A percentile compares a stretch with the other conserved stretches of the same genome.
phyloP scores from a whole-genome alignment of 1,140 invertebrate species.

The Akabosia matsudoensis region DNA sequence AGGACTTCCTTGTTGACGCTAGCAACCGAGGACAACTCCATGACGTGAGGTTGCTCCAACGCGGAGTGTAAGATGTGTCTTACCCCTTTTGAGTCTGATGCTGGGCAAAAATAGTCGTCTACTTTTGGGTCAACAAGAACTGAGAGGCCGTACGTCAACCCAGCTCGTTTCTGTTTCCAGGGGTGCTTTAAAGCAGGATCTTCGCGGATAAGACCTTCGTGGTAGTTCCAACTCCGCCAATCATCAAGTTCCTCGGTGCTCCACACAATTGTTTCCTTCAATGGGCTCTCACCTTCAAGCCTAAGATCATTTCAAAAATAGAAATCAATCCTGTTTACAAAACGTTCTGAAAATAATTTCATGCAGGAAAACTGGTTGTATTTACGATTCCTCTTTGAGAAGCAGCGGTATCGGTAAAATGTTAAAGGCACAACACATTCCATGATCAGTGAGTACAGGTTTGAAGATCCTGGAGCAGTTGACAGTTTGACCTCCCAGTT shows the following conservation, averaged over 20 bases:
- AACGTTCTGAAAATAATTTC: neutral
- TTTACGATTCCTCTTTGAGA: neutral
- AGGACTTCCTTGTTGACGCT: neutral
- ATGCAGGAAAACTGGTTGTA: neutral
- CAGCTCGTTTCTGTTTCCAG: conserved; percentile 18
- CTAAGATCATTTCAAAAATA: neutral
- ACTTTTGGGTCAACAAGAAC: conserved; percentile 30
- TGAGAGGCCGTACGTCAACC: conserved; percentile 25
- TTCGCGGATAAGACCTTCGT: neutral
- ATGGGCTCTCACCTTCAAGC: neutral
- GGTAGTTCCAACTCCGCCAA: conserved; percentile 30
- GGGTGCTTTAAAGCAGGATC: neutral
- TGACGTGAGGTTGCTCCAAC: neutral
- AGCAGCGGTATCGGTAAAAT: conserved; percentile 25
- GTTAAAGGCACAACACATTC: conserved; percentile 35
- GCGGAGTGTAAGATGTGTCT: neutral
- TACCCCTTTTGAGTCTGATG: neutral
- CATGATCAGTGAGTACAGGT: conserved; percentile 28
- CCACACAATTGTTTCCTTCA: neutral
- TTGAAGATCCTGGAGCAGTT: conserved; percentile 23
- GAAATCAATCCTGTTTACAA: neutral
- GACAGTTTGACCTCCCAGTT: neutral
- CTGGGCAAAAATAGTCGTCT: neutral
- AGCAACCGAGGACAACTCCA: neutral
- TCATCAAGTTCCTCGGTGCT: neutral